phyloP scores from a whole-genome alignment of 2,797 vertebrate species.

The Phoeniculus purpureus region DNA sequence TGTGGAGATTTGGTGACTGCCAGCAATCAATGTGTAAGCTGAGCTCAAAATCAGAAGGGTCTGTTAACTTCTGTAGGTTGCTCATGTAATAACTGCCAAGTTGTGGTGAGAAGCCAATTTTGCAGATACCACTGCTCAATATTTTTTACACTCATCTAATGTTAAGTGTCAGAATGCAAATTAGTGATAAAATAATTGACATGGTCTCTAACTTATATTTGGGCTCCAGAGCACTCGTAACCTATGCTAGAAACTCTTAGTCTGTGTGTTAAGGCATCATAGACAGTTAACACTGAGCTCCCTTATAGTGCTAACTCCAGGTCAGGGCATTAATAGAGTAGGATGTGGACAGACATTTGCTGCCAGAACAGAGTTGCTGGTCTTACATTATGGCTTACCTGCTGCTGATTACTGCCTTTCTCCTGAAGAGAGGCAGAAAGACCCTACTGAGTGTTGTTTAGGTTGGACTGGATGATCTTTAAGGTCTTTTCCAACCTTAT shows the following conservation, averaged over 20 bases:
- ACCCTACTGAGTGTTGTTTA: not conserved
- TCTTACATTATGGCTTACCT: conserved; percentile 3
- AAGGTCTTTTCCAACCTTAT: too few relatives aligned
- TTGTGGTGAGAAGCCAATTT: too few relatives aligned
- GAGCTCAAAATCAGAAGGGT: not conserved
- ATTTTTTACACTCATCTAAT: too few relatives aligned
- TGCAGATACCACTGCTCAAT: too few relatives aligned
- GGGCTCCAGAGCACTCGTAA: not conserved
- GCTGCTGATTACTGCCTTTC: not conserved
- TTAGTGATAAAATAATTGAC: not conserved
- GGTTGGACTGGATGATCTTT: too few relatives aligned
- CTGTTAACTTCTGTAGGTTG: not conserved
- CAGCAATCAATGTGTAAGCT: not conserved
- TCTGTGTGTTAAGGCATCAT: fast-evolving
- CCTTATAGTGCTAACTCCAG: not conserved
- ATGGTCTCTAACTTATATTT: not conserved
- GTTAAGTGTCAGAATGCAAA: not conserved
- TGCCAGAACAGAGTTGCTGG: not conserved
- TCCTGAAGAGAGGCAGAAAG: not conserved
- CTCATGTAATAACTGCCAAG: not conserved
- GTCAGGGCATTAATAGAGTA: not conserved
- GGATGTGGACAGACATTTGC: not conserved
- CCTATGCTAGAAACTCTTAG: not conserved
- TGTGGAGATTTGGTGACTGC: not conserved
- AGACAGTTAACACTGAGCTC: not conserved